Evolutionary conservation across 2,888 invertebrate species (phyloP).

Genomic region (Ormyrus rosae): DNA sequence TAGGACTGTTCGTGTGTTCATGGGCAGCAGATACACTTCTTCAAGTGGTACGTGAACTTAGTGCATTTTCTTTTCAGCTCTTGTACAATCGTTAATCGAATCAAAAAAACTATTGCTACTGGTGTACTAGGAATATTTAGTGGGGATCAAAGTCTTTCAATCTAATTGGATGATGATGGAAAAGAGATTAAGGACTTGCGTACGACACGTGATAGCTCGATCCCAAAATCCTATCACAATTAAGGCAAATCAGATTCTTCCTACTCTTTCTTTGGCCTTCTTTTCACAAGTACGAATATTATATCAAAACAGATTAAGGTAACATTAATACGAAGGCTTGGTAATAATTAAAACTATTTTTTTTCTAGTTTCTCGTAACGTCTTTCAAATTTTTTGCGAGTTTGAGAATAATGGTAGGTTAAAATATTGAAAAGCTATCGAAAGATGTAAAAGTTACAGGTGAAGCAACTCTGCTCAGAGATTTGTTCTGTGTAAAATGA

Average conservation of each 20-base stretch:
- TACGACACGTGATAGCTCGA: constrained; percentile 34
- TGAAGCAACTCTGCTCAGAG: too few relatives aligned
- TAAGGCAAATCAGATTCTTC: constrained; percentile 33
- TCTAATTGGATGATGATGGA: constrained; percentile 33
- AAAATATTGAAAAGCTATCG: too few relatives aligned
- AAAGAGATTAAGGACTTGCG: constrained; percentile 20
- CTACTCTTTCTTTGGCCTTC: constrained; percentile 42
- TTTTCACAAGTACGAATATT: constrained; percentile 25
- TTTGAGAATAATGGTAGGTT: constrained; percentile 30
- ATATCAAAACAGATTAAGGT: not conserved
- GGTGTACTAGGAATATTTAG: constrained; percentile 8
- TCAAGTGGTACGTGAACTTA: constrained; percentile 57
- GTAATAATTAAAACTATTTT: not conserved
- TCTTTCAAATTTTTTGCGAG: constrained; percentile 47
- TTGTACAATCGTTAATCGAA: too few relatives aligned
- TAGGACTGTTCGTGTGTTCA: constrained; percentile 65
- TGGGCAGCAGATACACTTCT: constrained; percentile 66
- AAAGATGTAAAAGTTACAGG: too few relatives aligned
- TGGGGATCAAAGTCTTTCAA: constrained; percentile 43
- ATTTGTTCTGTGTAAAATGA: too few relatives aligned
- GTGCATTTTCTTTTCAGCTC: not conserved
- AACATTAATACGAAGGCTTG: not conserved
- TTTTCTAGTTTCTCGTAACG: constrained; percentile 38
- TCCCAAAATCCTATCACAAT: constrained; percentile 40
- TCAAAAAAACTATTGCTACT: too few relatives aligned